Base-by-base conservation (phyloP, 1,140 invertebrate genomes). In the Pteromalus puparum region DNA sequence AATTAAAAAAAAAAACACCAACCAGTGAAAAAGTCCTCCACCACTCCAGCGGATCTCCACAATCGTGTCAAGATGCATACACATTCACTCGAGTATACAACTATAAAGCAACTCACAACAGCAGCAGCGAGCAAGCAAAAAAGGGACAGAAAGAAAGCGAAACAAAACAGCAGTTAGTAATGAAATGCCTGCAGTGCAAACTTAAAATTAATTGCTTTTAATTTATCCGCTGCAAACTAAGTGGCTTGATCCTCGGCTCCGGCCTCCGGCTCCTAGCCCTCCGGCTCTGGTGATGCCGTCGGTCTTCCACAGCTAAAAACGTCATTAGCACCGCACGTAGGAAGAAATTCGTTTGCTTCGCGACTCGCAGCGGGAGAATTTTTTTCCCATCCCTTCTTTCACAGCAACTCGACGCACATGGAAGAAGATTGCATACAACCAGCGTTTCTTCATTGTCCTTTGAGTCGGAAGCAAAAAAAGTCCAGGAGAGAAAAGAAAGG, bases 81-180 rank as follows among this genome's bases (percentile, higher is more conserved):
- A 26, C 75, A 77, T 26, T 42, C 46, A 53, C 75, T 77, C 53
- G 24, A 87, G 87, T 87, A n/a, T n/a, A 77, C 80, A 87, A 87
- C 78, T 85, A 77, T 61, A 61, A 61, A 61, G 53, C 53, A 21
- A 5, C 53, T 61, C 53, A 61, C 3, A 85, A 88, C 86, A 86
- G 78, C 83, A 61, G 48, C 7, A 18, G 13, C 46, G 9, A 74
- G 68, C 9, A 46, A 61, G 24, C 2, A 38, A 15, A 65, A 28
- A 48, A 83, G 84, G 79, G 68, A 82, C 75, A 85, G 81, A 74
- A 73, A 68, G 81, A n/a, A 53, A 83, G 79, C 12, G 72, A 82
- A 82, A 85, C 77, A 77, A 72, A 74, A 79, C 70, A 81, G 61
- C 72, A 79, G 78, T 70, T 76, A 24, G 24, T 42, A 81, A 61